phyloP scores from a whole-genome alignment of 2,888 invertebrate species.

The Ommatoiulus sabulosus region DNA sequence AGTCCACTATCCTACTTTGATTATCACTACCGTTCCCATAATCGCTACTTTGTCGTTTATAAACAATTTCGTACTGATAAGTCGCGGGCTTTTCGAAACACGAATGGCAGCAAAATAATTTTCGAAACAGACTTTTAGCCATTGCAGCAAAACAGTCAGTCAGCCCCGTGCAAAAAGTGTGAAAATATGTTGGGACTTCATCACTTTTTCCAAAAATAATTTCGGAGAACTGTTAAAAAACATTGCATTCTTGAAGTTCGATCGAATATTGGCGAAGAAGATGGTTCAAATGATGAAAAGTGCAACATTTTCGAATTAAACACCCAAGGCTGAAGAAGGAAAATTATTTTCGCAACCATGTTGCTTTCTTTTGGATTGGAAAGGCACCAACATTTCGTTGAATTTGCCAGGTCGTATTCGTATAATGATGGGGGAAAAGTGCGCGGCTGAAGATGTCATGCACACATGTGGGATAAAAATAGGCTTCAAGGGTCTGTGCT shows the following conservation, averaged over 20 bases:
- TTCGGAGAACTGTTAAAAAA: neutral
- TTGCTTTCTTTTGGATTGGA: constrained; percentile 20
- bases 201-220: neutral
- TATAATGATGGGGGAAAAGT: constrained; percentile 10
- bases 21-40: neutral
- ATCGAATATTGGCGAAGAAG: neutral
- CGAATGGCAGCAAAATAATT: constrained; percentile 49
- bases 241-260: neutral
- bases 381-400: constrained; percentile 25
- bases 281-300: neutral
- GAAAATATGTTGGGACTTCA: neutral
- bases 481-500: constrained; percentile 32
- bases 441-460: constrained; percentile 12
- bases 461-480: constrained; percentile 31
- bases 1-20: constrained; percentile 1
- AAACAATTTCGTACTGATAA: constrained; percentile 50
- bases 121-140: neutral
- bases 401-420: constrained; percentile 18
- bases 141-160: neutral
- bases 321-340: neutral
- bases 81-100: constrained; percentile 37
- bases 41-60: constrained; percentile 38
- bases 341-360: constrained; percentile 35
- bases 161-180: neutral
- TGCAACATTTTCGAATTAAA: neutral